These are phyloP conservation scores for Yponomeuta plumbellus DNA, from an alignment of 2,888 invertebrate species.

Conservation along the genomic window DNA sequence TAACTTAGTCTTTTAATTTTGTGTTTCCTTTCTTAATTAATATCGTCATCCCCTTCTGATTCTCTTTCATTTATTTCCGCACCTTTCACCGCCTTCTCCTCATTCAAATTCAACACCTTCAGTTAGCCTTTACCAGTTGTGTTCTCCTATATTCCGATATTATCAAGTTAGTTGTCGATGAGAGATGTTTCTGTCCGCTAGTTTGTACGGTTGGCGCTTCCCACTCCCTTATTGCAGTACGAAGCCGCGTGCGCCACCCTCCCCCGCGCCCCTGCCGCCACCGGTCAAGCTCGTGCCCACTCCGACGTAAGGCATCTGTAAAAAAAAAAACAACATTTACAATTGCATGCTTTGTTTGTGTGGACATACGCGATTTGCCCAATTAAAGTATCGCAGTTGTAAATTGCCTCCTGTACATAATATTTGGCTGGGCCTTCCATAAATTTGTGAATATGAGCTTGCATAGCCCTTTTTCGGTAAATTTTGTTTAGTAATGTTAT, in stretches of 20 bases:
- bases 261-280: slow-evolving; percentile 86
- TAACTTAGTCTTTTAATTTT: background rate
- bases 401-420: slow-evolving; percentile 15
- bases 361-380: slow-evolving; percentile 49
- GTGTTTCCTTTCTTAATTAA: background rate
- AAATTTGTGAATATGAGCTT: slow-evolving; percentile 15
- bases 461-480: slow-evolving; percentile 1
- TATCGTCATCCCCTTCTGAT: background rate
- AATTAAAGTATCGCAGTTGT: slow-evolving; percentile 35
- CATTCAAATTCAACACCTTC: background rate
- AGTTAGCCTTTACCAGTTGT: background rate
- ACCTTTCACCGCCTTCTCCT: background rate
- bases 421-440: slow-evolving; percentile 12
- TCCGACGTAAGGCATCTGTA: slow-evolving; percentile 77
- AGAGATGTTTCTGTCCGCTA: slow-evolving; percentile 79
- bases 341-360: slow-evolving; percentile 70
- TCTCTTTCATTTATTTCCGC: background rate
- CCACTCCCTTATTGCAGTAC: slow-evolving; percentile 97
- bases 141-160: background rate
- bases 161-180: slow-evolving; percentile 69
- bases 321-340: background rate
- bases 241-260: slow-evolving; percentile 87
- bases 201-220: slow-evolving; percentile 97
- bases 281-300: slow-evolving; percentile 85
- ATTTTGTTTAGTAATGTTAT: background rate